Evolutionary conservation across 2,113 vertebrate genomes (phyloP).

Genomic region (Ptychochromis oligacanthus): DNA sequence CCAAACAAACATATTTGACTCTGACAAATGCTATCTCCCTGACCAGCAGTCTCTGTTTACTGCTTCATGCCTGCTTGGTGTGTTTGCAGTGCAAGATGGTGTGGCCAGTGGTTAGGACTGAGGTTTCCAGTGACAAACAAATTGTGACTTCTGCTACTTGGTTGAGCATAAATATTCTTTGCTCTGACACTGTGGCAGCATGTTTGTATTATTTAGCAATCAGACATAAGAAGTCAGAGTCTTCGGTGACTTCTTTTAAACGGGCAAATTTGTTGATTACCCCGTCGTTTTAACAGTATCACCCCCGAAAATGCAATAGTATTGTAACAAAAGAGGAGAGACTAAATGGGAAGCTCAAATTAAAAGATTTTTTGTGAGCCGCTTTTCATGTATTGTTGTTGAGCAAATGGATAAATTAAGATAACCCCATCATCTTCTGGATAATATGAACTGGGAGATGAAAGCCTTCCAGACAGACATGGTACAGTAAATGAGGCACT

Average conservation of each 20-base stretch:
- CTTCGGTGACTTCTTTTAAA: background rate
- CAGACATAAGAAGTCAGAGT: background rate
- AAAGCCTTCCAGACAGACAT: slow-evolving; percentile 10
- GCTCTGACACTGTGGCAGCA: background rate
- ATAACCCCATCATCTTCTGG: background rate
- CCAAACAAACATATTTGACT: slow-evolving; percentile 41
- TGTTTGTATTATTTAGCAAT: background rate
- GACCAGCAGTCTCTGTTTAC: slow-evolving; percentile 31
- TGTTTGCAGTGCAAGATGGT: slow-evolving; percentile 11
- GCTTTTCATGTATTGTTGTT: background rate
- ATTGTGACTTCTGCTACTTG: background rate
- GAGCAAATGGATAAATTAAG: background rate
- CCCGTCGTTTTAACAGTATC: background rate
- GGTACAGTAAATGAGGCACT: background rate
- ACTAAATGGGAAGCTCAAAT: background rate
- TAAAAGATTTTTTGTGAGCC: background rate
- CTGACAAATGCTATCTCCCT: slow-evolving; percentile 31
- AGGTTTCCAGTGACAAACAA: background rate
- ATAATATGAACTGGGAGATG: slow-evolving; percentile 8
- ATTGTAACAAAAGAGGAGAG: background rate
- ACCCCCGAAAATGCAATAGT: background rate
- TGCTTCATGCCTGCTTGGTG: slow-evolving; percentile 23
- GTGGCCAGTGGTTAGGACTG: background rate
- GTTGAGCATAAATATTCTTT: background rate
- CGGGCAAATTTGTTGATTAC: background rate